Evolutionary conservation across 2,888 invertebrate species (phyloP).

Genomic region (Zele albiditarsus): DNA sequence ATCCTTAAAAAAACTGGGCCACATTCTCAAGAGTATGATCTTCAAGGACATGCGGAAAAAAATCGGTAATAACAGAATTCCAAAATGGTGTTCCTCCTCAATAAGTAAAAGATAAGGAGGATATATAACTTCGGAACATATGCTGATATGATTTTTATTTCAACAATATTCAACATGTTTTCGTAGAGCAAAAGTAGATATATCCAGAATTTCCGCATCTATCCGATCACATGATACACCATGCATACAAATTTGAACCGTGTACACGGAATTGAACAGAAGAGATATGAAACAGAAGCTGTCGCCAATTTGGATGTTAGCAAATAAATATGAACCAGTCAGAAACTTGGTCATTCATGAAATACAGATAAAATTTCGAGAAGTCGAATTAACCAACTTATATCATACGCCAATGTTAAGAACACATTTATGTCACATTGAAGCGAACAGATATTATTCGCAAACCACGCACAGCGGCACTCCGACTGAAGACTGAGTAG

Average conservation of each 20-base stretch:
- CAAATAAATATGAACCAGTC: background rate
- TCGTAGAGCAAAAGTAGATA: conserved; percentile 62
- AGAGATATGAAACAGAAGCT: background rate
- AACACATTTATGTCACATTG: background rate
- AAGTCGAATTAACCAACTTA: background rate
- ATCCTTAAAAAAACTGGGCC: too few relatives aligned
- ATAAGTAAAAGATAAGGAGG: too few relatives aligned
- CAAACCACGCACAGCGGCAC: too few relatives aligned
- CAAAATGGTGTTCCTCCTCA: too few relatives aligned
- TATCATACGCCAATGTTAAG: background rate
- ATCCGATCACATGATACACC: background rate
- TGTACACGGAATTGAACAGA: background rate
- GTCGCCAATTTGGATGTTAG: background rate
- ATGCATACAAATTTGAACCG: background rate
- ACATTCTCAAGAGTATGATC: too few relatives aligned
- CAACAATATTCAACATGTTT: conserved; percentile 63
- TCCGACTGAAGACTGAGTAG: background rate
- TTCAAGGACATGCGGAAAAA: too few relatives aligned
- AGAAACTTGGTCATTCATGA: background rate
- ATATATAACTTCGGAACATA: background rate
- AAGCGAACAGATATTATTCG: background rate
- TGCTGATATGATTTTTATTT: conserved; percentile 65
- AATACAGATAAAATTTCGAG: background rate
- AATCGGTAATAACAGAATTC: too few relatives aligned
- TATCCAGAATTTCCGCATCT: background rate